A percentile compares a stretch with the other conserved stretches of the same genome.
phyloP scores from a whole-genome alignment of 2,888 invertebrate species.

The Acrocyrtus sp. region DNA sequence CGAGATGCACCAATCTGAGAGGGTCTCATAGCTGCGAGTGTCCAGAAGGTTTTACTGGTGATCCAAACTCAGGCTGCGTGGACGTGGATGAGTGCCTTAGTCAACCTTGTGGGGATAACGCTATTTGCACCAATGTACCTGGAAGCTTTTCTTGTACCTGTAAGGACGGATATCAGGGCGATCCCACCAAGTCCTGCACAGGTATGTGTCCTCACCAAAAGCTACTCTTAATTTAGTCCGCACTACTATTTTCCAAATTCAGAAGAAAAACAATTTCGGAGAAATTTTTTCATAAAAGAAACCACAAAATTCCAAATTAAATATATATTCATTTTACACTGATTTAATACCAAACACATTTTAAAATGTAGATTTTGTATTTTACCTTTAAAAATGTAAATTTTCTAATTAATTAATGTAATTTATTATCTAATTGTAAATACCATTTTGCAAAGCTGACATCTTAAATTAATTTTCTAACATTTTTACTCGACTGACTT shows the following conservation, averaged over 20 bases:
- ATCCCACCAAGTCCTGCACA: slow-evolving; percentile 72
- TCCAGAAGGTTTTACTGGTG: slow-evolving; percentile 76
- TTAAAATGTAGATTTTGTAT: slow-evolving; percentile 17
- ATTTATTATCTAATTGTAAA: slow-evolving; percentile 5
- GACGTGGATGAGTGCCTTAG: slow-evolving; percentile 79
- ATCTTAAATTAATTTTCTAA: no score
- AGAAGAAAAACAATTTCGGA: background rate
- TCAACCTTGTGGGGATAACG: slow-evolving; percentile 81
- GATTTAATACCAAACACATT: background rate
- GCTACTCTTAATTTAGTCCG: background rate
- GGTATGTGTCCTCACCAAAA: no score
- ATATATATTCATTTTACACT: no score
- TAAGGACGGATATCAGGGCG: slow-evolving; percentile 83
- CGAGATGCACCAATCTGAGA: slow-evolving; percentile 81
- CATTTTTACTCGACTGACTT: no score
- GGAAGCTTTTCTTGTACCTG: slow-evolving; percentile 85
- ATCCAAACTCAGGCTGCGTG: slow-evolving; percentile 78
- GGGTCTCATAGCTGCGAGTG: slow-evolving; percentile 88
- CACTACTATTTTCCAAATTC: background rate
- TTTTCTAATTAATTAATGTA: slow-evolving; percentile 1
- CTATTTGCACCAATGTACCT: slow-evolving; percentile 81
- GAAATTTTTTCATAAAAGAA: no score
- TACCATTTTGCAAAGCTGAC: background rate
- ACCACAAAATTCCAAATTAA: no score
- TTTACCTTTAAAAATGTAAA: background rate